These are phyloP conservation scores for Eupristina koningsbergeri DNA, from an alignment of 1,140 invertebrate genomes.

Conservation along the genomic window DNA sequence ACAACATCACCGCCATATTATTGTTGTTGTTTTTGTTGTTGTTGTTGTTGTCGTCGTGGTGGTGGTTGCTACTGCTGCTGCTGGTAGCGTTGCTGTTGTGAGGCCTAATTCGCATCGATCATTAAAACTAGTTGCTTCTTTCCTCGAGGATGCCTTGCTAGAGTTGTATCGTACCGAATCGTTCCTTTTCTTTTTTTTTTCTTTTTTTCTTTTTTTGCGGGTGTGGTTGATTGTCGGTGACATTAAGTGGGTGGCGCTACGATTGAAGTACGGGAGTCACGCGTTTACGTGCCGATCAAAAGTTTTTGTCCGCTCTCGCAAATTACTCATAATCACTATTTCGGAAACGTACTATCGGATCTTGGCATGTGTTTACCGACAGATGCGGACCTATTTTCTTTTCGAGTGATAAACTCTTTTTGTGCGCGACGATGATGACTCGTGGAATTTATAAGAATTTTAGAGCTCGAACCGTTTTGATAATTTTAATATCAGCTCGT, in stretches of 20 bases:
- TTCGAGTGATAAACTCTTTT: conserved; percentile 1
- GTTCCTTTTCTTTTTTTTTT: too few relatives aligned
- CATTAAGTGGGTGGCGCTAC: too few relatives aligned
- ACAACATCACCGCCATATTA: not conserved
- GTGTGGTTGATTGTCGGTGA: too few relatives aligned
- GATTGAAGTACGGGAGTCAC: too few relatives aligned
- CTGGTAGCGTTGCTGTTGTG: too few relatives aligned
- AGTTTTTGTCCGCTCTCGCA: not conserved
- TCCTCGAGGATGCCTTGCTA: too few relatives aligned
- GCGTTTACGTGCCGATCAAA: too few relatives aligned
- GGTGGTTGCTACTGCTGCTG: too few relatives aligned
- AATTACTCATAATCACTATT: not conserved
- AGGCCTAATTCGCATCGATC: too few relatives aligned
- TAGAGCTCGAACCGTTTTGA: not conserved
- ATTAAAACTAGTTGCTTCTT: too few relatives aligned
- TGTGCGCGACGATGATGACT: not conserved
- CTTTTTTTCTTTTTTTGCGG: too few relatives aligned
- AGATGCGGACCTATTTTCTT: not conserved
- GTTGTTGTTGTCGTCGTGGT: not conserved
- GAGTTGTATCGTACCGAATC: too few relatives aligned
- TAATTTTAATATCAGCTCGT: not conserved
- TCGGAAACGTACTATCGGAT: conserved; percentile 1
- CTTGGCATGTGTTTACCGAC: not conserved
- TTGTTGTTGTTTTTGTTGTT: not conserved
- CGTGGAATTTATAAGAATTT: conserved; percentile 4